phyloP scores from a whole-genome alignment of 1,140 invertebrate genomes.

The Leptoteleia sp. region DNA sequence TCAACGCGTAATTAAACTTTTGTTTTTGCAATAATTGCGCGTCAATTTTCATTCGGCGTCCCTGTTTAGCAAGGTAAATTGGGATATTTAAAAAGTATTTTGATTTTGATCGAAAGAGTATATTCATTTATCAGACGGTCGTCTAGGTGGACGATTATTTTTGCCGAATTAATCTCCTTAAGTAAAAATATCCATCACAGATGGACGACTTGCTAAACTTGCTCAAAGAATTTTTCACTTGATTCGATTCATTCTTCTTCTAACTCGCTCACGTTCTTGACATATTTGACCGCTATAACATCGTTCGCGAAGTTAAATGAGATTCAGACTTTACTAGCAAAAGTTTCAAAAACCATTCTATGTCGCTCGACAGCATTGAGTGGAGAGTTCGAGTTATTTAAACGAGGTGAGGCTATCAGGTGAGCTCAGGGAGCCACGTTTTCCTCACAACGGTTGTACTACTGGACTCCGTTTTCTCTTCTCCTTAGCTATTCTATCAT shows the following conservation, averaged over 20 bases:
- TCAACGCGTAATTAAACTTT: no score
- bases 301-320: slow-evolving; percentile 55
- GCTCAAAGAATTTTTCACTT: slow-evolving; percentile 53
- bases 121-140: no score
- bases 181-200: slow-evolving; percentile 36
- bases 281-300: slow-evolving; percentile 59
- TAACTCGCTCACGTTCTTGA: slow-evolving; percentile 49
- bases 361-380: slow-evolving; percentile 41
- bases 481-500: slow-evolving; percentile 27
- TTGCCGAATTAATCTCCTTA: slow-evolving; percentile 36
- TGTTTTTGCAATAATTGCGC: no score
- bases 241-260: slow-evolving; percentile 51
- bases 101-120: no score
- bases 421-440: slow-evolving; percentile 37
- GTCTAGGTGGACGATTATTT: no score
- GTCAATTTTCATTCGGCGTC: no score
- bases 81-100: slow-evolving; percentile 22
- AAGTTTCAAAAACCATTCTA: slow-evolving; percentile 53
- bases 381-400: slow-evolving; percentile 35
- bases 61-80: no score
- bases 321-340: slow-evolving; percentile 46
- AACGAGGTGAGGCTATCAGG: slow-evolving; percentile 35
- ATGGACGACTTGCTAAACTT: slow-evolving; percentile 52
- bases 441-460: slow-evolving; percentile 28
- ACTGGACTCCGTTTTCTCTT: slow-evolving; percentile 28